These are phyloP conservation scores for Eufriesea mexicana DNA, from an alignment of 1,140 invertebrate genomes.

Conservation along the genomic window DNA sequence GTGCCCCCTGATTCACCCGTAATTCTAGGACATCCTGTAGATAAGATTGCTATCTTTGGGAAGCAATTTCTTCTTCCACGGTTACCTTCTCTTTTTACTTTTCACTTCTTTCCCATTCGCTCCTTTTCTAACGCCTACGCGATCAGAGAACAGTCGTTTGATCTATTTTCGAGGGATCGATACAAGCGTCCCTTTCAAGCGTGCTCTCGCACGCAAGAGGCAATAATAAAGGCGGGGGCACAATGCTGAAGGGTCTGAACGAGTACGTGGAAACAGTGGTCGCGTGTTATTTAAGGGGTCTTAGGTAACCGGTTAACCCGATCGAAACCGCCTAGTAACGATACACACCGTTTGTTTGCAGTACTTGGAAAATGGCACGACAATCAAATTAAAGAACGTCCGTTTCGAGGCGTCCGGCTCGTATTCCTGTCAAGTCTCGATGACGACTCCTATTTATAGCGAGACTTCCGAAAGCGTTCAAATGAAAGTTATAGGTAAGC, in stretches of 20 bases:
- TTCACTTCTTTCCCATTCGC: background rate
- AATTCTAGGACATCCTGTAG: background rate
- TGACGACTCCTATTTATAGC: constrained; percentile 89
- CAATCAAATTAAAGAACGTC: constrained; percentile 88
- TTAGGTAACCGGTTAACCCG: constrained; percentile 11
- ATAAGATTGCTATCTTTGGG: background rate
- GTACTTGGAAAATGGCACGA: constrained; percentile 88
- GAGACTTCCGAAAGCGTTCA: constrained; percentile 87
- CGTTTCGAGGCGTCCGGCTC: constrained; percentile 88
- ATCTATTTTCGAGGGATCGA: constrained; percentile 48
- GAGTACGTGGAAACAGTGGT: background rate
- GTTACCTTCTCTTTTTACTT: too few relatives aligned
- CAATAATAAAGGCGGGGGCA: constrained; percentile 18
- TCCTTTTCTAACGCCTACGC: background rate
- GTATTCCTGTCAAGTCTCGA: constrained; percentile 90
- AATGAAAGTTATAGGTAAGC: constrained; percentile 88
- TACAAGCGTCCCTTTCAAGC: constrained; percentile 20
- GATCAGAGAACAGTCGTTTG: constrained; percentile 13
- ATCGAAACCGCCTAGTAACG: background rate
- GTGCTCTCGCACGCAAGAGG: constrained; percentile 12
- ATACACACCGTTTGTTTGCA: constrained; percentile 75
- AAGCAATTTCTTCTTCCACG: background rate
- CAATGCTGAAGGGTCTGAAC: background rate
- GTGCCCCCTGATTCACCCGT: background rate
- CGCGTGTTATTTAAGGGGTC: constrained; percentile 22